Evolutionary conservation across 2,888 invertebrate genomes (phyloP).

Genomic region (Incurvaria masculella): DNA sequence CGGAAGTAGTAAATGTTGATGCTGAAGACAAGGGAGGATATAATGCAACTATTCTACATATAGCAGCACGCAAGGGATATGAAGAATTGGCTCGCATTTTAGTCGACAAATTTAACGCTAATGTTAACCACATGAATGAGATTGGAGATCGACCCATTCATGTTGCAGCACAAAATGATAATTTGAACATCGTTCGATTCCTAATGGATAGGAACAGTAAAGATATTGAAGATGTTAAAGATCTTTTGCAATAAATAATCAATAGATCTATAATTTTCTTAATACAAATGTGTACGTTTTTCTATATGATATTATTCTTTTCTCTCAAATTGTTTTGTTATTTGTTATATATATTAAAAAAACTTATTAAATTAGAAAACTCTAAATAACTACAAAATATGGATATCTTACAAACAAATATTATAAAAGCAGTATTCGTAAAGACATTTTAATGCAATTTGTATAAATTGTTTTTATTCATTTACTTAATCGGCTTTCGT

Average conservation of each 20-base stretch:
- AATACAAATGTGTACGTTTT: no score
- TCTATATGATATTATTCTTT: no score
- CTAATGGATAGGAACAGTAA: not conserved
- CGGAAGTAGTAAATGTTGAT: not conserved
- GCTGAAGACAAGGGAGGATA: not conserved
- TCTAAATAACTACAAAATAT: no score
- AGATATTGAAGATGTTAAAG: not conserved
- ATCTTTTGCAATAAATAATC: not conserved
- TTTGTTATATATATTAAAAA: no score
- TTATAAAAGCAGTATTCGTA: no score
- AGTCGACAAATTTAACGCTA: not conserved
- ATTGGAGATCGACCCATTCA: not conserved
- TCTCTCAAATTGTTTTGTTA: no score
- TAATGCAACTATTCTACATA: not conserved
- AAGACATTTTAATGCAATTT: no score
- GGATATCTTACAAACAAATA: no score
- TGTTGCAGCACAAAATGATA: not conserved
- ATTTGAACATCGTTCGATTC: not conserved
- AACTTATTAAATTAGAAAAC: no score
- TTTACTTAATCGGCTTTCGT: no score
- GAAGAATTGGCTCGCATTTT: not conserved
- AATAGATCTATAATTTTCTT: no score
- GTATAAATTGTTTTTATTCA: no score
- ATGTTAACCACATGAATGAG: not conserved
- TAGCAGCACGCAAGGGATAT: not conserved